These are phyloP conservation scores for Hyles vespertilio DNA, from an alignment of 1,140 invertebrate genomes.

Conservation along the genomic window DNA sequence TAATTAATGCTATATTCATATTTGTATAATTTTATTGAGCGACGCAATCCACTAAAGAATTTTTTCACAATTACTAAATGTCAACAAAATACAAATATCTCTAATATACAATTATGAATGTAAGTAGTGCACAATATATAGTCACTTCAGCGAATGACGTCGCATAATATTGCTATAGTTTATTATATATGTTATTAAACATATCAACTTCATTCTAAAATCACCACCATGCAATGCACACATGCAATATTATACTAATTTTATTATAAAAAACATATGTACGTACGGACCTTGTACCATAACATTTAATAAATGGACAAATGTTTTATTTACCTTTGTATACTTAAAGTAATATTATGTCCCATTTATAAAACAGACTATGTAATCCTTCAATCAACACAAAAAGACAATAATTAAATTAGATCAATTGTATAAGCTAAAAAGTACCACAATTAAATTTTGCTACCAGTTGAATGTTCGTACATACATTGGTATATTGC, in stretches of 20 bases:
- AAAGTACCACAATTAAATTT: neutral
- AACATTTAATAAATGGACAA: slow-evolving; percentile 34
- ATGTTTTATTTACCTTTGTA: slow-evolving; percentile 33
- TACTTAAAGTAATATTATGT: slow-evolving; percentile 54
- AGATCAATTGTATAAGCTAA: neutral
- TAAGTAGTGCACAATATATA: too few relatives aligned
- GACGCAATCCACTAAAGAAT: too few relatives aligned
- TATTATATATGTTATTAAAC: slow-evolving; percentile 20
- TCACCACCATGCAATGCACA: slow-evolving; percentile 55
- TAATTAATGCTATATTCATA: too few relatives aligned
- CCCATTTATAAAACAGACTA: slow-evolving; percentile 29
- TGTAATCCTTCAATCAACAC: slow-evolving; percentile 15
- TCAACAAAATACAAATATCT: too few relatives aligned
- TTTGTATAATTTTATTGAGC: too few relatives aligned
- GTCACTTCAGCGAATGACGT: too few relatives aligned
- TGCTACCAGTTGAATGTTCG: slow-evolving; percentile 15
- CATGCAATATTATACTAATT: slow-evolving; percentile 48
- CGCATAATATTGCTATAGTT: too few relatives aligned
- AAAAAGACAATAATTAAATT: slow-evolving; percentile 15
- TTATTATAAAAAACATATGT: slow-evolving; percentile 37
- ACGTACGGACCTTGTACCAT: slow-evolving; percentile 48
- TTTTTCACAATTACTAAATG: too few relatives aligned
- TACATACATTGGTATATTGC: slow-evolving; percentile 44
- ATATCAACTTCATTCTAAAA: slow-evolving; percentile 49
- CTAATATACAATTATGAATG: too few relatives aligned